phyloP scores from a whole-genome alignment of 2,888 invertebrate species.

The Flexamia atlantica region DNA sequence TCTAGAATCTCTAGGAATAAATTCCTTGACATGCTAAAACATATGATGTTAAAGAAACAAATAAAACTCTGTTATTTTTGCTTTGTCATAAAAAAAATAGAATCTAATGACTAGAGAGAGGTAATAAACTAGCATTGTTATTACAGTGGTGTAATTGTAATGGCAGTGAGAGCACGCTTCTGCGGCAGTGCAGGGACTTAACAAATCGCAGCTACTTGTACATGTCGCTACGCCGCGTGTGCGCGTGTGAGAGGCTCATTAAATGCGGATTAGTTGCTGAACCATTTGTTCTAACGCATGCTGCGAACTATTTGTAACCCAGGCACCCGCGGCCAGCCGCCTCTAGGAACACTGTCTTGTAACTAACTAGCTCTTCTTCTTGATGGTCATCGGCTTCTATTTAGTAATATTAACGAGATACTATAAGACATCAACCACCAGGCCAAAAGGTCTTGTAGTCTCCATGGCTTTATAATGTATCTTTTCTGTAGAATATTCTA shows the following conservation, averaged over 20 bases:
- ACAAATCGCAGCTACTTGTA: conserved; percentile 32
- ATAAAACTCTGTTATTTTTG: neutral
- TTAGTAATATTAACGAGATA: too few relatives aligned
- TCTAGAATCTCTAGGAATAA: too few relatives aligned
- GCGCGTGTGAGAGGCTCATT: conserved; percentile 8
- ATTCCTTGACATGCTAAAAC: too few relatives aligned
- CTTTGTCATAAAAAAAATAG: conserved; percentile 14
- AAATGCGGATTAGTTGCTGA: conserved; percentile 25
- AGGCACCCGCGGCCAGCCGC: neutral
- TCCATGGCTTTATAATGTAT: too few relatives aligned
- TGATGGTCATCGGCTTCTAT: too few relatives aligned
- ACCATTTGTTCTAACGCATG: conserved; percentile 16
- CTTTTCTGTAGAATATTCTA: too few relatives aligned
- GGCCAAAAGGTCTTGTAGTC: too few relatives aligned
- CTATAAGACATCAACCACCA: too few relatives aligned
- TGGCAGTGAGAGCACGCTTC: neutral
- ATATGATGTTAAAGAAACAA: too few relatives aligned
- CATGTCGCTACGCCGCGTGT: neutral
- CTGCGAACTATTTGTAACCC: neutral
- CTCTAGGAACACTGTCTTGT: too few relatives aligned
- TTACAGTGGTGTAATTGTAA: conserved; percentile 29
- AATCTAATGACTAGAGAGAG: conserved; percentile 12
- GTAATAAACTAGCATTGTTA: conserved; percentile 22
- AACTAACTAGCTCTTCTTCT: too few relatives aligned
- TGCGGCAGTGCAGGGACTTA: neutral